Conservation (phyloP, 2,888 invertebrate genomes). For the Netelia melanura region DNA sequence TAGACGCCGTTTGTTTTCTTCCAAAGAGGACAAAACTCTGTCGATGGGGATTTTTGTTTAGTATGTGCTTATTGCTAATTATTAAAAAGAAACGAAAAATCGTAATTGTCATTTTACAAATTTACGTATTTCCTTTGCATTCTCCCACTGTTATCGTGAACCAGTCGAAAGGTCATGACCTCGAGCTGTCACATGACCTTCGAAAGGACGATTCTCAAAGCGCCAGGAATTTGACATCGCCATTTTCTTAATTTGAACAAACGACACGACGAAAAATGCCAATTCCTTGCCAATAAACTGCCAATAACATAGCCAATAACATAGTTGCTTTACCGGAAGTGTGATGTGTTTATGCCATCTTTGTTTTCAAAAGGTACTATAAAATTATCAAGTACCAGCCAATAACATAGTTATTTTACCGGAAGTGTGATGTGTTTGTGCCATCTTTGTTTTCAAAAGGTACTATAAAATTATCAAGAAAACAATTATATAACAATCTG, state of each 20-base stretch:
- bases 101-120: background rate
- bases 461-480: background rate
- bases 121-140: background rate
- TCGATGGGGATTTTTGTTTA: background rate
- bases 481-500: too few relatives aligned
- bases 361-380: background rate
- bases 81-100: background rate
- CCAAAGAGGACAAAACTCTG: background rate
- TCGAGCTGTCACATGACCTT: constrained; percentile 40
- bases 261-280: background rate
- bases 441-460: background rate
- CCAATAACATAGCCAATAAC: background rate
- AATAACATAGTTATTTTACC: constrained; percentile 24
- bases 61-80: background rate
- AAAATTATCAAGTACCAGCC: background rate
- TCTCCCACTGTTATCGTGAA: background rate
- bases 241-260: background rate
- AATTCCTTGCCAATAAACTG: too few relatives aligned
- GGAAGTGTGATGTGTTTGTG: background rate
- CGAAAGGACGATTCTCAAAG: constrained; percentile 41
- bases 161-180: constrained; percentile 46
- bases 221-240: constrained; percentile 9
- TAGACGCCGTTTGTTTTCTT: constrained; percentile 59
- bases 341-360: background rate
- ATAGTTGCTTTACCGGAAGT: constrained; percentile 11